Conservation (phyloP, 2,888 invertebrate genomes). For the Cyclophora punctaria region DNA sequence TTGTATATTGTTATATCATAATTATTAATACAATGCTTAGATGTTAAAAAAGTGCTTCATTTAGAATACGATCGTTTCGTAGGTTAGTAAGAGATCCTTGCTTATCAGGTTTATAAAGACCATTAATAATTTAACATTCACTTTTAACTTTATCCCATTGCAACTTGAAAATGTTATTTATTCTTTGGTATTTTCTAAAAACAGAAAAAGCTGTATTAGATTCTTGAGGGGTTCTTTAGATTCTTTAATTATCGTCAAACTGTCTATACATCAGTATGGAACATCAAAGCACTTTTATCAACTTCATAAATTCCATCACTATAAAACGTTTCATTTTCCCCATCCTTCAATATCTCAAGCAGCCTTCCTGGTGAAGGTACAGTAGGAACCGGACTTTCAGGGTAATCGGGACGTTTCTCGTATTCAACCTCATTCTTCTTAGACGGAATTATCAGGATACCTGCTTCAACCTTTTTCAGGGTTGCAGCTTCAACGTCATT, state of each 20-base stretch:
- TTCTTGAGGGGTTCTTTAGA: neutral
- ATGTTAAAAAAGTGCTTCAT: too few relatives aligned
- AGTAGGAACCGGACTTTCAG: conserved; percentile 45
- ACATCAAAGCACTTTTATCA: conserved; percentile 25
- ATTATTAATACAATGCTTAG: too few relatives aligned
- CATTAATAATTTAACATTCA: conserved; percentile 15
- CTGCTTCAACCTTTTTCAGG: conserved; percentile 38
- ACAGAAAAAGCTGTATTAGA: too few relatives aligned
- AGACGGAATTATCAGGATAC: conserved; percentile 53
- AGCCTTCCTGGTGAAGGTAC: conserved; percentile 44
- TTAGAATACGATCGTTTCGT: too few relatives aligned
- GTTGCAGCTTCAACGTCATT: conserved; percentile 14
- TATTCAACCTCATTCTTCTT: conserved; percentile 47
- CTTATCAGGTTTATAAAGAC: too few relatives aligned
- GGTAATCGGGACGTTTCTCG: conserved; percentile 56
- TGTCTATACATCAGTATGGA: conserved; percentile 44
- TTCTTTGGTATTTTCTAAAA: too few relatives aligned
- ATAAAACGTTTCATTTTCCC: conserved; percentile 30
- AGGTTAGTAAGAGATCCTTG: too few relatives aligned
- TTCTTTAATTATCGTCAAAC: conserved; percentile 1
- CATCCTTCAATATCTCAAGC: conserved; percentile 46
- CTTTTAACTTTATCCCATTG: too few relatives aligned
- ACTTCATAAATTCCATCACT: conserved; percentile 51
- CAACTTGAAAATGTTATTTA: too few relatives aligned
- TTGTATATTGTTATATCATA: too few relatives aligned